phyloP scores from a whole-genome alignment of 1,140 invertebrate genomes.

The Camponotus pennsylvanicus region DNA sequence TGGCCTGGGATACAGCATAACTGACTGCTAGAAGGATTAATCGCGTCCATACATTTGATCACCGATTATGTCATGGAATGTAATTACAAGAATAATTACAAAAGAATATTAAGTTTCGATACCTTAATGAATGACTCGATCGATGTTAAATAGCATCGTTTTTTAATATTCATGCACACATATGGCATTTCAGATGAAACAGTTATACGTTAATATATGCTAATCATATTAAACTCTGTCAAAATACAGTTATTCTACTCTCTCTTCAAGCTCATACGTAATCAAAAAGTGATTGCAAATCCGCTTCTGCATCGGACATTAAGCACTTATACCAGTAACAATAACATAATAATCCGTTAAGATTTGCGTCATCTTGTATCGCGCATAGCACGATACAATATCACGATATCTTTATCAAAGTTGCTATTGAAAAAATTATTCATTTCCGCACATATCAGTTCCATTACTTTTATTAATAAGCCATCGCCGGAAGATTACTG shows the following conservation, averaged over 20 bases:
- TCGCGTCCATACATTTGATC: not conserved
- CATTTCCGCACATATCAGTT: constrained; percentile 5
- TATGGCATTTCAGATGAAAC: not conserved
- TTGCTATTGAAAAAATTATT: constrained; percentile 16
- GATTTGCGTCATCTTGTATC: not conserved
- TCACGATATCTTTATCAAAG: not conserved
- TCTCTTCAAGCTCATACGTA: not conserved
- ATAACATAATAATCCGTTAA: constrained; percentile 34
- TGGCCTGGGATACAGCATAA: no score
- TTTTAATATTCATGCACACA: not conserved
- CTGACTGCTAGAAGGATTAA: not conserved
- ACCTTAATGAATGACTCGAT: not conserved
- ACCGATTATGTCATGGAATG: not conserved
- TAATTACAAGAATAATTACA: constrained; percentile 5
- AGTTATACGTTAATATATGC: not conserved
- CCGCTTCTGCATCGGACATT: not conserved
- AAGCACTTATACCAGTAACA: not conserved
- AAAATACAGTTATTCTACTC: constrained; percentile 13
- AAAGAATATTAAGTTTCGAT: not conserved
- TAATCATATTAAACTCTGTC: constrained; percentile 20
- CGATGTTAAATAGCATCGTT: not conserved
- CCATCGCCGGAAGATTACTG: not conserved
- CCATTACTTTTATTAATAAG: constrained; percentile 3
- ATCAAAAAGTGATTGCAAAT: not conserved
- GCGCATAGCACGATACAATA: not conserved